Evolutionary conservation across 2,888 invertebrate genomes (phyloP), one percentile per base, ranked within the genome.

Genomic region (Caradrina clavipalpis): DNA sequence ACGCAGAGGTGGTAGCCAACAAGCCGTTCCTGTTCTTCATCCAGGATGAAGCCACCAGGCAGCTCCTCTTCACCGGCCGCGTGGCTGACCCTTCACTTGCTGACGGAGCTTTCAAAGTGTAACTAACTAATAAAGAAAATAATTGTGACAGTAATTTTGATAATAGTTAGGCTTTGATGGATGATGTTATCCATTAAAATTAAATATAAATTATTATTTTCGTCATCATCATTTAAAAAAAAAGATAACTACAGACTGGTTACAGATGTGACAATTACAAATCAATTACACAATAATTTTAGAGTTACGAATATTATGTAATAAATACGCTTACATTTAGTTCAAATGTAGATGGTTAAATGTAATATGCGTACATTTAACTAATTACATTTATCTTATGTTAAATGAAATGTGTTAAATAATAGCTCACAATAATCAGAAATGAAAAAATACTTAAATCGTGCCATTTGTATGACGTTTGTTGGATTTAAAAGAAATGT

Each of bases 21-120:
- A 97, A 97, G 76, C 98, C 98, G 0, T 98, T 98, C 93, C 86
- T 98, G 63, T 98, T 98, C 93, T 97, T 97, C 90, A 97, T 98
- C 74, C 97, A 98, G 87, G 98, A 98, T 83, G 97, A 98, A 84
- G 93, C 94, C 0, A 97, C 97, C 0, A 97, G 97, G n/a, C 97
- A 97, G 49, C 96, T 98, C 59, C 91, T 98, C 31, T 98, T 98
- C 91, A 97, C 97, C 42, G 98, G 98, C 45, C 97, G 97, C 90
- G 96, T 98, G 1, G 94, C 96, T 26, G 97, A 98, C 89, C 98
- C 98, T 0, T 85, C 93, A 1, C 82, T 91, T 0, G 78, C 82
- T 13, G 89, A 90, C 77, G 93, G 95, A 74, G 88, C 85, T 19
- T 90, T 88, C 49, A 91, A 90, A 84, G 64, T 77, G 13, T 56